Percentiles rank a stretch among this genome's conserved stretches.
These are phyloP conservation scores for Julus scandinavius DNA, from an alignment of 2,888 invertebrate species.

Conservation along the genomic window DNA sequence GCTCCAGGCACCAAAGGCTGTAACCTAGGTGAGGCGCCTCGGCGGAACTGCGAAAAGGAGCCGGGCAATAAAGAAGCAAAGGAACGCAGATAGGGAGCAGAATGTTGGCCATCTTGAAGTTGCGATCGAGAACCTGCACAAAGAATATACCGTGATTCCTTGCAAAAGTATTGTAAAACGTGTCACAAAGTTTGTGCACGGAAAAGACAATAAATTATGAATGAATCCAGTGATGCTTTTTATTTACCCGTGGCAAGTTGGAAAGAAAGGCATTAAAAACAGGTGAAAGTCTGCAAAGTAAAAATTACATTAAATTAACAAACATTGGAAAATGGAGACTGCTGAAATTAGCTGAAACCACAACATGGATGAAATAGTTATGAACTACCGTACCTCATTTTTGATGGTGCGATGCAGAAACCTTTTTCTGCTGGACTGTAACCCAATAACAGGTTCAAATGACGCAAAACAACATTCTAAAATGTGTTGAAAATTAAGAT, in stretches of 20 bases:
- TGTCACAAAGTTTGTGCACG: neutral
- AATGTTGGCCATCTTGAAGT: conserved; percentile 90
- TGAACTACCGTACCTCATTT: conserved; percentile 74
- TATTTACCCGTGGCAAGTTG: conserved; percentile 78
- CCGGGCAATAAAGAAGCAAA: conserved; percentile 84
- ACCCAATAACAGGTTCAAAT: conserved; percentile 90
- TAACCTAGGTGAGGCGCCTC: conserved; percentile 76
- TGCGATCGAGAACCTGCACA: conserved; percentile 86
- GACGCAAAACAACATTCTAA: conserved; percentile 88
- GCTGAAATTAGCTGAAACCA: neutral
- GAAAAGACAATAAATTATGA: neutral
- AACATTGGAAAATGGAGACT: neutral
- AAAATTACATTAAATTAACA: neutral
- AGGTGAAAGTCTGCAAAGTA: conserved; percentile 78
- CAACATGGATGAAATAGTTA: too few relatives aligned
- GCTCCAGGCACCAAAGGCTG: conserved; percentile 88
- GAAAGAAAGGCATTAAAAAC: conserved; percentile 96
- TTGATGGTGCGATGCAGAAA: conserved; percentile 89
- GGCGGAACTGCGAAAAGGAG: conserved; percentile 74
- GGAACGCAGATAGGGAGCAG: conserved; percentile 85
- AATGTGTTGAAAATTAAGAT: conserved; percentile 56
- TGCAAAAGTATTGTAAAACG: neutral
- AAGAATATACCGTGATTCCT: conserved; percentile 1
- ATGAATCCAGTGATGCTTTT: neutral
- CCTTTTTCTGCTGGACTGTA: conserved; percentile 91